Evolutionary conservation across 2,888 invertebrate genomes (phyloP).

Genomic region (Parnassius orleans): DNA sequence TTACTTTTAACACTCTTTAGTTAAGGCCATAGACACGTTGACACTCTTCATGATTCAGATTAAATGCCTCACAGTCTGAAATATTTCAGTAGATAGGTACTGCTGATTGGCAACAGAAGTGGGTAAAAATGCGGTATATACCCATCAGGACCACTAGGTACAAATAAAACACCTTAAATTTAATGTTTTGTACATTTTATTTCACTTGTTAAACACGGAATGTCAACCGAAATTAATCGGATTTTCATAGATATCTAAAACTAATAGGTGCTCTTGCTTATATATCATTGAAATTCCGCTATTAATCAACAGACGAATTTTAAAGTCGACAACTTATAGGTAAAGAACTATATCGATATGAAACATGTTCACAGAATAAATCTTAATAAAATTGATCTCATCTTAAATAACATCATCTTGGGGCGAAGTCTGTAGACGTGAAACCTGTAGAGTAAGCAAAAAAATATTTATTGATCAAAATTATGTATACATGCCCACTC

Average conservation of each 20-base stretch:
- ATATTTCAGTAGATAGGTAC: too few species aligned
- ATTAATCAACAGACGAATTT: conserved; percentile 51
- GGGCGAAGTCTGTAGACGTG: conserved; percentile 45
- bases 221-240: conserved; percentile 10
- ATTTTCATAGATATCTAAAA: conserved; percentile 3
- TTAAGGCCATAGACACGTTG: too few species aligned
- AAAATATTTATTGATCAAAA: conserved; percentile 28
- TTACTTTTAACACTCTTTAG: too few species aligned
- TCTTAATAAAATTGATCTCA: conserved; percentile 76
- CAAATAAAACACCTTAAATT: too few species aligned
- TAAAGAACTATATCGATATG: conserved; percentile 57
- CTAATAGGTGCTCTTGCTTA: conserved; percentile 28
- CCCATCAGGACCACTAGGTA: too few species aligned
- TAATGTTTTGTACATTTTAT: too few species aligned
- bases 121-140: too few species aligned
- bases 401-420: conserved; percentile 74
- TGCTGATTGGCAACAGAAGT: too few species aligned
- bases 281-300: conserved; percentile 39
- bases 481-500: background rate
- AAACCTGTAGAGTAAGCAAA: conserved; percentile 53
- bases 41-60: too few species aligned
- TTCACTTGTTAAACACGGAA: background rate
- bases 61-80: too few species aligned
- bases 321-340: conserved; percentile 59
- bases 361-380: conserved; percentile 71